Conservation (phyloP, 2,888 invertebrate species). For the Cheilosia impressa region DNA sequence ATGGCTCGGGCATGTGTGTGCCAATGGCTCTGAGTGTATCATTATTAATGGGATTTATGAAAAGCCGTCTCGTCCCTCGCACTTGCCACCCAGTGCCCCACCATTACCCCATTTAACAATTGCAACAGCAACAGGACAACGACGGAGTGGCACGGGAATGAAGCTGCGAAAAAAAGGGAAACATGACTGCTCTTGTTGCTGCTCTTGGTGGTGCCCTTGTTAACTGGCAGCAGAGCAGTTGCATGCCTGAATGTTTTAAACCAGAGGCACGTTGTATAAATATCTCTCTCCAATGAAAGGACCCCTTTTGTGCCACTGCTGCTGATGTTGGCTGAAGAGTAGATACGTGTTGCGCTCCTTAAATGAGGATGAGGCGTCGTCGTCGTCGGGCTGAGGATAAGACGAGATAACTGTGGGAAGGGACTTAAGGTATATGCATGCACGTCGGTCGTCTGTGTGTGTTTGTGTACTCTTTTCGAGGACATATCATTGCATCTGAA, state of each 20-base stretch:
- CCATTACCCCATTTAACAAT: constrained; percentile 56
- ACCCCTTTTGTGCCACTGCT: constrained; percentile 49
- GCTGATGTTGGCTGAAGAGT: constrained; percentile 23
- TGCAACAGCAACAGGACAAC: constrained; percentile 60
- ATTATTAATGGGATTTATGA: constrained; percentile 64
- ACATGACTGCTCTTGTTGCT: constrained; percentile 65
- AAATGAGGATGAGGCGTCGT: constrained; percentile 29
- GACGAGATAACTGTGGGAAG: constrained; percentile 40
- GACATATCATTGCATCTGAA: constrained; percentile 44
- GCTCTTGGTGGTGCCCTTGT: constrained; percentile 61
- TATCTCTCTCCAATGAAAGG: constrained; percentile 46
- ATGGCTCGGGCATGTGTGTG: constrained; percentile 4
- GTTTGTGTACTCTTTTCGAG: constrained; percentile 54
- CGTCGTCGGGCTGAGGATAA: constrained; percentile 19
- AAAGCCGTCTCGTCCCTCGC: constrained; percentile 12
- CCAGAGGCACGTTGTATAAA: constrained; percentile 51
- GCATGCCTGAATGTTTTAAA: constrained; percentile 57
- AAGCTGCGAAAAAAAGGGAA: not conserved
- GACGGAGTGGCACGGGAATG: constrained; percentile 12
- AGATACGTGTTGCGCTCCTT: constrained; percentile 62
- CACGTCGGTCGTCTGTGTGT: constrained; percentile 2
- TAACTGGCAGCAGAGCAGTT: constrained; percentile 46
- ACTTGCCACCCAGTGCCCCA: not conserved
- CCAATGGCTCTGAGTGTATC: constrained; percentile 29
- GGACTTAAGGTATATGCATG: constrained; percentile 16